Evolutionary conservation across 2,888 invertebrate species (phyloP).

Genomic region (Cosmia trapezina): DNA sequence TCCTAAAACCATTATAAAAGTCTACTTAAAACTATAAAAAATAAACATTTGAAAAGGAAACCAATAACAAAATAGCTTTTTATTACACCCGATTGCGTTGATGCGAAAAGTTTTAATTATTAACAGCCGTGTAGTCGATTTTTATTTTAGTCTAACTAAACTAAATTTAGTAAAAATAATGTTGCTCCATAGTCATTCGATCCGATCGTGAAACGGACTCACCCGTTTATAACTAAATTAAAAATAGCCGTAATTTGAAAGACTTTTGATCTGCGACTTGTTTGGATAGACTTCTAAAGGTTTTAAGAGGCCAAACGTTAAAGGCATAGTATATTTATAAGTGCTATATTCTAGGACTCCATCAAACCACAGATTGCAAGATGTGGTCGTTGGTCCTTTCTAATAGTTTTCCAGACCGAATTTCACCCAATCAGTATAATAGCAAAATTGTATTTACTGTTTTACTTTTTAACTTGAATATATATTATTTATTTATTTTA

Average conservation of each 20-base stretch:
- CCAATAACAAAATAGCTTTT: constrained; percentile 18
- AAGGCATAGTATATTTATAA: neutral
- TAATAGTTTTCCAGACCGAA: too few relatives aligned
- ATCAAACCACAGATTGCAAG: neutral
- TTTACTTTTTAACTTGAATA: too few relatives aligned
- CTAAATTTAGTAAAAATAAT: constrained; percentile 22
- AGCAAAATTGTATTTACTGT: too few relatives aligned
- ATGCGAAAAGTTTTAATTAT: constrained; percentile 52
- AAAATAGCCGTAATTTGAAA: constrained; percentile 31
- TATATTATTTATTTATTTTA: too few relatives aligned
- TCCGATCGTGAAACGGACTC: constrained; percentile 25
- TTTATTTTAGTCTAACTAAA: constrained; percentile 29
- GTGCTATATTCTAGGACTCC: neutral
- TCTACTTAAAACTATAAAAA: neutral
- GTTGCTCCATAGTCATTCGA: constrained; percentile 53
- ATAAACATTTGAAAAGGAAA: constrained; percentile 5
- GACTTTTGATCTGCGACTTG: constrained; percentile 8
- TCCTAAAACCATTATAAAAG: neutral
- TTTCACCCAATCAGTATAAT: too few relatives aligned
- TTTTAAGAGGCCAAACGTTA: neutral
- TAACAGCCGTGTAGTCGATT: constrained; percentile 23
- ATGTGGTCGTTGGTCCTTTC: neutral
- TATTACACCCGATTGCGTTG: constrained; percentile 23
- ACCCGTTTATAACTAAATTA: constrained; percentile 30
- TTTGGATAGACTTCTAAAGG: constrained; percentile 1